Base-by-base conservation (phyloP, 2,888 invertebrate species). In the Hyppa rectilinea region DNA sequence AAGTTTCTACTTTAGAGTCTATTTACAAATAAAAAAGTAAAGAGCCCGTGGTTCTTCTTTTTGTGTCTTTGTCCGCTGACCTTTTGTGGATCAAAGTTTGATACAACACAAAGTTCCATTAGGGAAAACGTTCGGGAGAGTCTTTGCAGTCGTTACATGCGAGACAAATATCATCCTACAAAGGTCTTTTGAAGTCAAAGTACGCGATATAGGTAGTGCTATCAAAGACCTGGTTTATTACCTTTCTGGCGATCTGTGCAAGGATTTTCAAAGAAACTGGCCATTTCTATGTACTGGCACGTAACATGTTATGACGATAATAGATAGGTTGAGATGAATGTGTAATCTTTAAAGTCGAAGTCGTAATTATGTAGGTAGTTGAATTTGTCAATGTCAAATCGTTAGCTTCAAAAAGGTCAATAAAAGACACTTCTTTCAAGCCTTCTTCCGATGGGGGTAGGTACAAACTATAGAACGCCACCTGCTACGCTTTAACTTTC, bases 1-100 rank as follows among this genome's bases (percentile, higher is more conserved):
- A 92, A 88, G 87, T 89, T 88, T 83, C 82, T 78, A 82, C 86
- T 89, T 85, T 81, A 80, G 82, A 88, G 85, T 86, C 80, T 76
- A 78, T 81, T 72, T 84, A 81, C 80, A 84, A 80, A 80, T 73
- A 85, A 85, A 85, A 86, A 81, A 78, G 55, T 63, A 72, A 71
- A 77, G 55, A 73, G 56, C 77, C 71, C 69, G 60, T 67, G 40
- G 71, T 77, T 76, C 56, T 47, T 80, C 83, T 82, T 81, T 85
- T 77, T 80, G 73, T 82, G 82, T 82, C 83, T 85, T 87, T 87
- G 81, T 80, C 74, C 68, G 65, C 63, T 85, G 84, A 87, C 85
- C 87, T 88, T 87, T 88, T 85, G 83, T 84, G 52, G 71, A 79
- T 75, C 69, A 76, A 77, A 80, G 65, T 85, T 81, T 75, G 63